Base-by-base conservation (phyloP, 2,113 vertebrate species). In the Phaetusa simplex region DNA sequence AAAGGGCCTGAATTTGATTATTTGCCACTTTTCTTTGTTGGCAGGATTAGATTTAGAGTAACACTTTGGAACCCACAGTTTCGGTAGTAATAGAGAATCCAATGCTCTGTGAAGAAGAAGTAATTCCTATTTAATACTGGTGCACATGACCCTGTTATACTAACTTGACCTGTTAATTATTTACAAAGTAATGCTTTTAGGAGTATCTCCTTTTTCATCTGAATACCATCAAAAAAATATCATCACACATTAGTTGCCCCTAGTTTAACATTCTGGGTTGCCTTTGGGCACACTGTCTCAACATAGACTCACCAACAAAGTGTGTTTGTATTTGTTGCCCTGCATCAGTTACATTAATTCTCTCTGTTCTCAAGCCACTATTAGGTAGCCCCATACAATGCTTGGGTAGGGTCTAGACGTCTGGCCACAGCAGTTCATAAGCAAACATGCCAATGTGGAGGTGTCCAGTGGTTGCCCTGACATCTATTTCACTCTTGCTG, bases 331-430 rank as follows among this genome's bases (percentile, higher is more conserved):
- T 81, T 71, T 64, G 9, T 49, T 13, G 43, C 16, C n/a, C 16
- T 42, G 17, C 50, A n/a, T 13, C 1, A 0, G 6, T 5, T 12
- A 13, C 15, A 38, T 23, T 34, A 34, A 13, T 49, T 26, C 10
- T 18, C 1, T 20, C 14, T 65, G 19, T 59, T 70, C 24, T 45
- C 8, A 12, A 22, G n/a, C 4, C 4, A 3, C 4, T 24, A 1
- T 42, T 65, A 55, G 56, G 7, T 36, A 34, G 11, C 15, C 4
- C 14, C 1, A 1, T 2, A 0, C 23, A 32, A 11, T 0, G 2
- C 36, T 11, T 1, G 4, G 2, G 0, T 6, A 62, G 19, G 32
- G 36, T 24, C 36, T 42, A 14, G 4, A 18, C 5, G 8, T 58
- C 24, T 6, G 21, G 14, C n/a, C 4, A 3, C 1, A 8, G 50